A percentile compares a stretch with the other conserved stretches of the same genome.
phyloP scores from a whole-genome alignment of 2,113 vertebrate genomes.

The Cryptomyrus ogoouensis region DNA sequence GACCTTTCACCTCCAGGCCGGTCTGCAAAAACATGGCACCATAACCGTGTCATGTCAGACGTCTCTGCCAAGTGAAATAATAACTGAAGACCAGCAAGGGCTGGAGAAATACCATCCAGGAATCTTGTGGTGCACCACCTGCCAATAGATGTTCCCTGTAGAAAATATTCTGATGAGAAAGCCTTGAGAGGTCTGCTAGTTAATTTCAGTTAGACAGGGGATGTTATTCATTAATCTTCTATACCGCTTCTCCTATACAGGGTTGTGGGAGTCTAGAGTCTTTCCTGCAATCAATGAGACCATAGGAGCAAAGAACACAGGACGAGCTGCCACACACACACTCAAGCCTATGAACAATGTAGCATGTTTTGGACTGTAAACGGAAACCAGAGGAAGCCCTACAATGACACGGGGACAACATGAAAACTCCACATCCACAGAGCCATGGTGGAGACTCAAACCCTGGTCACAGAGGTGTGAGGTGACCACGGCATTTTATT shows the following conservation, averaged over 20 bases:
- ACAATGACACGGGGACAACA: not conserved
- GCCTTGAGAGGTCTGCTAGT: not conserved
- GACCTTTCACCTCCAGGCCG: constrained; percentile 8
- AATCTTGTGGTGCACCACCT: not conserved
- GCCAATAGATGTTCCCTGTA: not conserved
- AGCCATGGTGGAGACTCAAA: not conserved
- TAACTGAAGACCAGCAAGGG: not conserved
- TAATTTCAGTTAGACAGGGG: not conserved
- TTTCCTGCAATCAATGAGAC: not conserved
- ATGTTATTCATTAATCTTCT: not conserved
- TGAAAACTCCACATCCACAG: not conserved
- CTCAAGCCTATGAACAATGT: not conserved
- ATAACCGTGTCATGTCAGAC: not conserved
- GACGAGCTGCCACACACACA: not conserved
- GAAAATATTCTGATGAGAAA: not conserved
- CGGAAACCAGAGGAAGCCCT: not conserved
- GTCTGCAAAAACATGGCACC: constrained; percentile 4
- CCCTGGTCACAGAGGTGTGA: not conserved
- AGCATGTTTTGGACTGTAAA: not conserved
- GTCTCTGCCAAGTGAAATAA: constrained; percentile 35
- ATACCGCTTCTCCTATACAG: not conserved
- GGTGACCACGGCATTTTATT: not conserved
- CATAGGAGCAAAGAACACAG: not conserved
- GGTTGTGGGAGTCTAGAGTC: not conserved
- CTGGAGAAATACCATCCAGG: not conserved